A percentile compares a stretch with the other conserved stretches of the same genome.
Evolutionary conservation across 2,113 vertebrate genomes (phyloP).

Genomic region (Paedocypris sp.): DNA sequence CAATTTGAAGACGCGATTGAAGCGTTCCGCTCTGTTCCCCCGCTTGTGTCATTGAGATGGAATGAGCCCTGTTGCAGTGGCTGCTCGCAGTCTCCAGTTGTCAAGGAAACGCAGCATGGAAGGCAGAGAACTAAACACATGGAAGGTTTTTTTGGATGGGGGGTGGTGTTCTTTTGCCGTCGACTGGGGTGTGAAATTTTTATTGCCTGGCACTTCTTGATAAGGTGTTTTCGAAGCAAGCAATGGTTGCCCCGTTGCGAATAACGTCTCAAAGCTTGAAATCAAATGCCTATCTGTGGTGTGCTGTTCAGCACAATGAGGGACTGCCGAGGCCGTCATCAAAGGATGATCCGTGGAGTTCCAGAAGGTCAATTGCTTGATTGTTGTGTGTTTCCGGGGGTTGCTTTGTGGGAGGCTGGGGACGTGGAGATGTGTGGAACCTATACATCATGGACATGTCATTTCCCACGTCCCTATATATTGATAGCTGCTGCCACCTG

Average conservation of each 20-base stretch:
- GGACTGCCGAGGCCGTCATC: background rate
- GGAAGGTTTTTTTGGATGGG: constrained; percentile 21
- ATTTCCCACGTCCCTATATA: background rate
- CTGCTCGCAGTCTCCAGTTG: constrained; percentile 30
- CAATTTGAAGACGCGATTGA: constrained; percentile 1
- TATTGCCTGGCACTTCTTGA: constrained; percentile 26
- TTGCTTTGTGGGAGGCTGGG: background rate
- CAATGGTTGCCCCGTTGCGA: background rate
- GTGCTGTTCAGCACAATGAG: background rate
- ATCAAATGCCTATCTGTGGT: constrained; percentile 10
- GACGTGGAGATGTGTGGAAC: background rate
- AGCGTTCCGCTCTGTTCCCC: constrained; percentile 21
- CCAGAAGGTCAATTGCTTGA: background rate
- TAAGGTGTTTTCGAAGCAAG: constrained; percentile 24
- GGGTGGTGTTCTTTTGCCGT: background rate
- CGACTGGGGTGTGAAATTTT: constrained; percentile 9
- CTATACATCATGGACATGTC: background rate
- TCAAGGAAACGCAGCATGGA: constrained; percentile 36
- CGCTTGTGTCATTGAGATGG: constrained; percentile 29
- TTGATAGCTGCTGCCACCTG: constrained; percentile 24
- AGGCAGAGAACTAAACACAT: constrained; percentile 27
- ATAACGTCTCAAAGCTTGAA: constrained; percentile 3
- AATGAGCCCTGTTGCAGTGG: constrained; percentile 19
- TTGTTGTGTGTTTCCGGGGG: background rate
- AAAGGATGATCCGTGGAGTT: background rate